Base-by-base conservation (phyloP, 1,140 invertebrate genomes). In the Ceratina australensis region DNA sequence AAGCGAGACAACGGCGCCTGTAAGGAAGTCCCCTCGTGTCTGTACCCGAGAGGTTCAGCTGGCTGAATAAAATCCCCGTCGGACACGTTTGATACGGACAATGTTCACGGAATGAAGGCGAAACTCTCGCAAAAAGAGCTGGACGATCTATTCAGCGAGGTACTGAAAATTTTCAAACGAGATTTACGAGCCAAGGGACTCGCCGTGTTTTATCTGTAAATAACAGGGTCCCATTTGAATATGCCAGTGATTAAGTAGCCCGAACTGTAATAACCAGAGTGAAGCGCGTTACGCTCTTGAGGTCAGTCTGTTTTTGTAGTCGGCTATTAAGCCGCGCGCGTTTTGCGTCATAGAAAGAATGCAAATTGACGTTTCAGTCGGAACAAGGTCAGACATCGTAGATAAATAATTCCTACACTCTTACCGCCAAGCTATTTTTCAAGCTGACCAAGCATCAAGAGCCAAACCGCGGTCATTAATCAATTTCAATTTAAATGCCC, bases 101-200 rank as follows among this genome's bases (percentile, higher is more conserved):
- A 90, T 88, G 90, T 74, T 82, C 84, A 57, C 80, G 87, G 87
- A 73, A 91, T 92, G 91, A 92, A 86, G 88, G 88, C 87, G 74
- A 91, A 90, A 86, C 87, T 89, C 73, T 80, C 85, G 67, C 89
- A 74, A 86, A 90, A 90, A 86, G 87, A 90, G 86, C 87, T 91
- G 87, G 90, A 92, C 79, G 87, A 91, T 74, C 89, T 90, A 85
- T 92, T 91, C 85, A 80, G 85, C 87, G 91, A 91, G 91, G 91
- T 92, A 91, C 16, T 54, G 16, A 12, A 54, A 57, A 57, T 20
- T 10, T 57, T 22, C 18, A 18, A n/a, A 57, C 8, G 20, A 20
- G 22, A 57, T 57, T n/a, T 10, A 10, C 33, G 5, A 42, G 7
- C 10, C 33, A 42, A 42, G 8, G 33, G 8, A 42, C 5, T 42